Base-by-base conservation (phyloP, 2,888 invertebrate genomes). In the Diarsia rubi region DNA sequence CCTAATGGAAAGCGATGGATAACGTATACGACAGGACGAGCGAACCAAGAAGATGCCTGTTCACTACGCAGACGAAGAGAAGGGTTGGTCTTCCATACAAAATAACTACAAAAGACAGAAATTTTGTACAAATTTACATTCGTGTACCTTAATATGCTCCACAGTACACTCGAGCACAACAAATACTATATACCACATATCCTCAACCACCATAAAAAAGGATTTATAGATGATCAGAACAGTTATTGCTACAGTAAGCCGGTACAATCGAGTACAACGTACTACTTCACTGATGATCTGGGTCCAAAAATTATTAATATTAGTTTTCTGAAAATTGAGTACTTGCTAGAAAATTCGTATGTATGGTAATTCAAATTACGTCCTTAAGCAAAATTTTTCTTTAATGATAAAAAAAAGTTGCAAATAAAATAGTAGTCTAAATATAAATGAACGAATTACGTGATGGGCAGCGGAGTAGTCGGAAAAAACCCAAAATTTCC, bases 141-240 rank as follows among this genome's bases (percentile, higher is more conserved):
- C 24, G 54, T 45, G 16, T 59, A 24, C n/a, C 42, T 42, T 21
- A 79, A 52, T 60, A 66, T 47, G 16, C n/a, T n/a, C 31, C 1
- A 31, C 27, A 24, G 52, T 60, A 67, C 52, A 64, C 24, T 82
- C 31, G 27, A 54, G 24, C 3, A 66, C 31, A 66, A 65, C 31
- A 54, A 64, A 6, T 37, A 14, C 42, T 52, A 47, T 70, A 45
- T 59, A 64, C 63, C 52, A 37, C 16, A 31, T 64, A 44, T 52
- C 45, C 37, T 37, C 27, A 52, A 59, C 73, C 31, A 54, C 42
- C 45, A 60, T 74, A 52, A 70, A 79, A 68, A 42, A 16, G 42
- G 52, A 44, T 66, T 73, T 76, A 73, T 73, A 73, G n/a, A 85
- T 85, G 31, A 81, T 76, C 57, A 27, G 59, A 65, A 74, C 45